These are phyloP conservation scores for Metopolophium dirhodum DNA, from an alignment of 1,140 invertebrate species.

Conservation along the genomic window DNA sequence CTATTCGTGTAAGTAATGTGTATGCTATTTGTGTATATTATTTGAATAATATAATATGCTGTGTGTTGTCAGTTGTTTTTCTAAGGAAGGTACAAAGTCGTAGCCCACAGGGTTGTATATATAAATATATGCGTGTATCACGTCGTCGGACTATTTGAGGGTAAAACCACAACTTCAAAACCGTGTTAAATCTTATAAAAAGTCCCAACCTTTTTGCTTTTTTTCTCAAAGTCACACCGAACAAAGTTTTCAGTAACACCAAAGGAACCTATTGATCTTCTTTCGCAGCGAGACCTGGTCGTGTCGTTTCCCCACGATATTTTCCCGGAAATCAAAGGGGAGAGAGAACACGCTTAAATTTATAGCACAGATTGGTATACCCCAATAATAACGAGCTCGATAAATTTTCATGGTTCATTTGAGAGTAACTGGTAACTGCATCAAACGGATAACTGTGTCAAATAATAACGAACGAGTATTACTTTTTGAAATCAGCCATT, in stretches of 20 bases:
- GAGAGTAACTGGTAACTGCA: slow-evolving; percentile 13
- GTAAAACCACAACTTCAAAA: background rate
- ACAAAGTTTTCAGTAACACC: background rate
- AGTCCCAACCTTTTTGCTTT: background rate
- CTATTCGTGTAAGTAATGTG: background rate
- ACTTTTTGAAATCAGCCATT: slow-evolving; percentile 9
- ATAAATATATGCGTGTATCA: background rate
- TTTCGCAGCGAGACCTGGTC: background rate
- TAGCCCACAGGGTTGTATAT: background rate
- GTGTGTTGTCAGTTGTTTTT: background rate
- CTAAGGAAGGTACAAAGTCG: background rate
- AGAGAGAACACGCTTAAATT: slow-evolving; percentile 20
- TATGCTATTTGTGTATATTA: background rate
- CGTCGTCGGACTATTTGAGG: background rate
- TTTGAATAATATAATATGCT: background rate
- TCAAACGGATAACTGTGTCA: slow-evolving; percentile 14
- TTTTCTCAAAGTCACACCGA: background rate
- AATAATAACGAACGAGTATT: slow-evolving; percentile 5
- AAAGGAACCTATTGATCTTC: background rate
- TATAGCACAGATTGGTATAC: slow-evolving; percentile 6
- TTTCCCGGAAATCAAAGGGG: background rate
- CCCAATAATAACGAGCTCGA: slow-evolving; percentile 37
- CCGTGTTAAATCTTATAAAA: background rate
- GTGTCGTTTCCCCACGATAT: background rate
- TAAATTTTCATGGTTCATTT: slow-evolving; percentile 22